Percentiles rank a stretch among this genome's conserved stretches.
These are phyloP conservation scores for Eilema griseolum DNA, from an alignment of 2,888 invertebrate species.

Conservation along the genomic window DNA sequence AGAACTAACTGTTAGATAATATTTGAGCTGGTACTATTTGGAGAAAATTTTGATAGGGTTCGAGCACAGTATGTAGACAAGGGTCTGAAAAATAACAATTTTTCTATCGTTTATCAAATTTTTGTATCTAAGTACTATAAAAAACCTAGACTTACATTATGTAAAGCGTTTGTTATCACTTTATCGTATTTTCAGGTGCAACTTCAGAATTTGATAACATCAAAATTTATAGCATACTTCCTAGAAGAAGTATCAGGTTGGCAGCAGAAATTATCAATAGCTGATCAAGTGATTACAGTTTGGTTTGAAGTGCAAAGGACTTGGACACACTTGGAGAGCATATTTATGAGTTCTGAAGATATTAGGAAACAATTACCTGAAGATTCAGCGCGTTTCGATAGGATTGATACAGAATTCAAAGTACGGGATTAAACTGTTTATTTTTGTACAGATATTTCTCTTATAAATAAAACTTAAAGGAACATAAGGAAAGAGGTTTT, in stretches of 20 bases:
- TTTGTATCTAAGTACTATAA: too few species aligned
- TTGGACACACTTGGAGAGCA: conserved; percentile 98
- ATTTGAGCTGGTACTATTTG: too few species aligned
- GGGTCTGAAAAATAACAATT: too few species aligned
- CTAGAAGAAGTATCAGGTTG: conserved; percentile 97
- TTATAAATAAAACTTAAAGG: neutral
- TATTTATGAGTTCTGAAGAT: conserved; percentile 99
- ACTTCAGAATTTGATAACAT: conserved; percentile 98
- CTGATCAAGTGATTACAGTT: conserved; percentile 96
- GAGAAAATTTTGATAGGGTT: too few species aligned
- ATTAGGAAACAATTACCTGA: conserved; percentile 97
- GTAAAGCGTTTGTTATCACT: neutral
- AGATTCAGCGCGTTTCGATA: conserved; percentile 96
- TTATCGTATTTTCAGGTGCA: conserved; percentile 88
- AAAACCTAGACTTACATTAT: neutral
- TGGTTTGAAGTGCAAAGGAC: conserved; percentile 99
- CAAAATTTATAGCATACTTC: conserved; percentile 98
- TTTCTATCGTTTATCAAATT: too few species aligned
- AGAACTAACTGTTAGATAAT: too few species aligned
- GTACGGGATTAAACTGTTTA: conserved; percentile 64
- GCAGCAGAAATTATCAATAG: conserved; percentile 96
- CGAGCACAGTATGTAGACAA: too few species aligned
- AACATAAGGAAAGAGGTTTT: neutral
- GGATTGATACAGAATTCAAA: conserved; percentile 96
- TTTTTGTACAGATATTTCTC: neutral